Conservation (phyloP, 2,113 vertebrate genomes). For the Taxidea taxus region DNA sequence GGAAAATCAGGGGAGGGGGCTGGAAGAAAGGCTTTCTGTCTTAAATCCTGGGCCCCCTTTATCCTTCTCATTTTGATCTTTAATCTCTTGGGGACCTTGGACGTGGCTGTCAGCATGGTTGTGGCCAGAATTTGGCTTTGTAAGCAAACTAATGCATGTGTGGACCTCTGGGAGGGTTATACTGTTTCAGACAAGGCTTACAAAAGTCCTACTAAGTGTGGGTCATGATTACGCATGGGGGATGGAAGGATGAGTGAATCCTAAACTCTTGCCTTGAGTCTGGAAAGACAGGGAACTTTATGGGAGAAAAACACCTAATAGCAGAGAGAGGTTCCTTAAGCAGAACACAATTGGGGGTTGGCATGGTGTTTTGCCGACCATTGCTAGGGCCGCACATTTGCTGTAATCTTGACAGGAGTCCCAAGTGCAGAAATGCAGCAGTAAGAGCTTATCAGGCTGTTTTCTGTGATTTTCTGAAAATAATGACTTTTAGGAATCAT, state of each 20-base stretch:
- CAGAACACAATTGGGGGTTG: background rate
- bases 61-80: background rate
- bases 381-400: background rate
- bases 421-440: background rate
- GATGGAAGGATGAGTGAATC: background rate
- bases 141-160: fast-evolving
- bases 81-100: background rate
- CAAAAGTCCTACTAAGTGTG: background rate
- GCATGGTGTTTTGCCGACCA: background rate
- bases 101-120: fast-evolving
- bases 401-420: background rate
- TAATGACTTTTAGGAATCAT: background rate
- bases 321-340: background rate
- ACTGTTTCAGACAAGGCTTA: background rate
- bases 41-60: background rate
- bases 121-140: background rate
- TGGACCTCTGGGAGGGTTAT: background rate
- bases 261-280: background rate
- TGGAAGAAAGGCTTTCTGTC: background rate
- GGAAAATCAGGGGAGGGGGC: background rate
- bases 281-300: background rate
- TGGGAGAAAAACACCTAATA: background rate
- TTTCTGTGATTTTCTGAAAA: slow-evolving; percentile 42
- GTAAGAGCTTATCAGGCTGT: background rate
- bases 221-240: no score